Evolutionary conservation across 2,797 vertebrate genomes (phyloP).

Genomic region (Acanthis flammea): DNA sequence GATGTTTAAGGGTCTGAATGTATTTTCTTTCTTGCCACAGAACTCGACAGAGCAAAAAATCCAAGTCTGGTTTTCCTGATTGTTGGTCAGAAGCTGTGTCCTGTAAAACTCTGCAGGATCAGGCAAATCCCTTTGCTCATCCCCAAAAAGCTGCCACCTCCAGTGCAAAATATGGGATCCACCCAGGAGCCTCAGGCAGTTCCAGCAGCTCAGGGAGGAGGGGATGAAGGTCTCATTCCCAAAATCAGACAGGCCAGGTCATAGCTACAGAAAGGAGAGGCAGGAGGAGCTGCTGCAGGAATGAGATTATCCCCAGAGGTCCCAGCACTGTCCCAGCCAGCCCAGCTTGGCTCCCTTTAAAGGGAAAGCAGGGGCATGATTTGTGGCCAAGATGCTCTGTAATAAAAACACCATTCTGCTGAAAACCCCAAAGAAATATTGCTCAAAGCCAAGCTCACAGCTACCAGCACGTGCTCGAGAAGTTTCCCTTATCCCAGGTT

Average conservation of each 20-base stretch:
- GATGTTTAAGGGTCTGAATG: background rate
- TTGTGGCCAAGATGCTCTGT: background rate
- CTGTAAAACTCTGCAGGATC: background rate
- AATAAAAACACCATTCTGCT: background rate
- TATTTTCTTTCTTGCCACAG: background rate
- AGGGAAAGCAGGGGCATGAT: background rate
- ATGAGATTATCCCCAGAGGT: background rate
- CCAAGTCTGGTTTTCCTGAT: background rate
- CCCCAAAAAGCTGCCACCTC: background rate
- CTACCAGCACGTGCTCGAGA: accelerated
- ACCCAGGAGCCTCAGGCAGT: background rate
- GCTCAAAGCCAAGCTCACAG: background rate
- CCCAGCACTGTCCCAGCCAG: background rate
- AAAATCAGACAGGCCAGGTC: background rate
- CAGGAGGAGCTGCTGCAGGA: background rate
- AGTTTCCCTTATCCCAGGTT: background rate
- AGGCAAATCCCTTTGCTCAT: background rate
- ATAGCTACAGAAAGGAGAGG: accelerated
- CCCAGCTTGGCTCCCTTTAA: background rate
- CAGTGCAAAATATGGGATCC: accelerated
- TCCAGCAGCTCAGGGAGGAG: background rate
- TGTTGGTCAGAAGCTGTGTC: background rate
- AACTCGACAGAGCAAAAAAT: background rate
- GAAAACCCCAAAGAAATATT: background rate
- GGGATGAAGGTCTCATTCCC: background rate